Percentiles rank a stretch among this genome's conserved stretches.
These are phyloP conservation scores for Pluvialis apricaria DNA, from an alignment of 2,113 vertebrate species.

Conservation along the genomic window DNA sequence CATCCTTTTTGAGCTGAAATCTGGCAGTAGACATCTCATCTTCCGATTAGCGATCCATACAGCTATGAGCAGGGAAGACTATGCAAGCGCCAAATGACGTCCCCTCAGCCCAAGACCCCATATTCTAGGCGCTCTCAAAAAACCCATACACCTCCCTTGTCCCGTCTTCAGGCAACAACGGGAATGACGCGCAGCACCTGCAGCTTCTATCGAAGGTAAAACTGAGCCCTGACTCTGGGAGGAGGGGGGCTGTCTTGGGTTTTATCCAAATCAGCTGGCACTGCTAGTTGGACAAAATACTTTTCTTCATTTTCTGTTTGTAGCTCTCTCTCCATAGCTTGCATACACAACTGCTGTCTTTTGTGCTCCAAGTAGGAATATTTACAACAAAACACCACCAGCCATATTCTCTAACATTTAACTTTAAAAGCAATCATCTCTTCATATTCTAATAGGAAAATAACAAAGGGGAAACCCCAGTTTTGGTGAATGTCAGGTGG, in stretches of 20 bases:
- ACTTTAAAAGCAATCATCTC: background rate
- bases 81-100: background rate
- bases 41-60: background rate
- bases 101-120: background rate
- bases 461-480: fast-evolving
- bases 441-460: background rate
- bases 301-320: background rate
- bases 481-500: background rate
- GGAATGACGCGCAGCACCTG: background rate
- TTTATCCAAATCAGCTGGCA: background rate
- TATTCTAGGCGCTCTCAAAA: background rate
- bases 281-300: background rate
- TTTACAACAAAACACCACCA: background rate
- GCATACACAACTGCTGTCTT: background rate
- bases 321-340: background rate
- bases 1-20: background rate
- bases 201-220: background rate
- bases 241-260: no score
- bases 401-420: background rate
- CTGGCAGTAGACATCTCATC: background rate
- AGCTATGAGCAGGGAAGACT: background rate
- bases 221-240: background rate
- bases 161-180: background rate
- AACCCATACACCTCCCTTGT: background rate
- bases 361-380: background rate